A percentile compares a stretch with the other conserved stretches of the same genome.
These are phyloP conservation scores for Cheracebus regulus DNA, from an alignment of 2,797 vertebrate species.

Conservation along the genomic window DNA sequence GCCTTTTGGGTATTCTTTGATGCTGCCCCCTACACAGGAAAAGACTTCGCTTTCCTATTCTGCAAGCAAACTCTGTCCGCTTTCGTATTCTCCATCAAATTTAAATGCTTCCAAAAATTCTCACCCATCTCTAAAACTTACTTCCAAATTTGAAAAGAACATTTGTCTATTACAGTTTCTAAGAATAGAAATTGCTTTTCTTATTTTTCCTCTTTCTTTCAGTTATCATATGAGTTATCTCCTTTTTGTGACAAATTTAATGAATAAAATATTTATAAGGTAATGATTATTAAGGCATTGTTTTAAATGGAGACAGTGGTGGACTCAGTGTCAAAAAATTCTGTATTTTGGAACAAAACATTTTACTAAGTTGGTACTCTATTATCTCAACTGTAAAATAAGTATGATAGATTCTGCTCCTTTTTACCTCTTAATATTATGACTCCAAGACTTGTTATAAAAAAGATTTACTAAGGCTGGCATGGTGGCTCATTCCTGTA, in stretches of 20 bases:
- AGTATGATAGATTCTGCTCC: neutral
- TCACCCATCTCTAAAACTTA: neutral
- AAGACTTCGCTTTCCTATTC: neutral
- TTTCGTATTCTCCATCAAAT: neutral
- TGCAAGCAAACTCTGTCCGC: neutral
- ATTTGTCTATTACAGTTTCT: neutral
- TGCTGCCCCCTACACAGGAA: constrained; percentile 6
- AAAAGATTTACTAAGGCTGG: neutral
- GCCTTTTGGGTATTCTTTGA: constrained; percentile 33
- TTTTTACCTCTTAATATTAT: constrained; percentile 20
- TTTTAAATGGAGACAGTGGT: neutral
- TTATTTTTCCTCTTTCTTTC: neutral
- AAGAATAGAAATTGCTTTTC: neutral
- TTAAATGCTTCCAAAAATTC: constrained; percentile 18
- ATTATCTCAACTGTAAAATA: neutral
- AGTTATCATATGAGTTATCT: neutral
- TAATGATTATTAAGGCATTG: neutral
- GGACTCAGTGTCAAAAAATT: neutral
- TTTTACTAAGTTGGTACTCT: neutral
- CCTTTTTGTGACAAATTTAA: neutral
- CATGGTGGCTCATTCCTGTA: too few species aligned
- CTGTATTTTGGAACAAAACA: neutral
- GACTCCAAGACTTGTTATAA: neutral
- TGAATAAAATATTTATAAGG: neutral
- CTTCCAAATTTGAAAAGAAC: neutral